Percentiles rank a stretch among this genome's conserved stretches.
Evolutionary conservation across 2,797 vertebrate genomes (phyloP).

Genomic region (Pantherophis vulpinus): DNA sequence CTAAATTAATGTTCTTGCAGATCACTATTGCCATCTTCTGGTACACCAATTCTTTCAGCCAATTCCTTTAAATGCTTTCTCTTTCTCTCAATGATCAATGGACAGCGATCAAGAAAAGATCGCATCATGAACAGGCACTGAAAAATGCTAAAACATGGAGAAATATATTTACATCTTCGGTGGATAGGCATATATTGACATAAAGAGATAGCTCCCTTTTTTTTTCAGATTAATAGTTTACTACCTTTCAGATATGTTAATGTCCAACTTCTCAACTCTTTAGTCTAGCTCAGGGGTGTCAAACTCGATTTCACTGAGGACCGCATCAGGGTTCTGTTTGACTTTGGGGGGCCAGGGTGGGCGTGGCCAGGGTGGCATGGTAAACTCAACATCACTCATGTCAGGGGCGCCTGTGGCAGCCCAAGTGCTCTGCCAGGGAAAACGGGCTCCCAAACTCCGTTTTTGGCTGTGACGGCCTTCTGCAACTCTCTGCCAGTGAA

Average conservation of each 20-base stretch:
- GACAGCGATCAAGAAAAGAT: conserved; percentile 53
- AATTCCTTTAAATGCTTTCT: conserved; percentile 22
- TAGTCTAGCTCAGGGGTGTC: background rate
- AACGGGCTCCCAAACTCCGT: too few species aligned
- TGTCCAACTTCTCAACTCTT: background rate
- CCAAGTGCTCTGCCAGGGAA: too few species aligned
- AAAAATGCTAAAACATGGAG: conserved; percentile 64
- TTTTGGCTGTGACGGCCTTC: too few species aligned
- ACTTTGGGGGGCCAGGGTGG: too few species aligned
- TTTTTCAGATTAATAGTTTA: background rate
- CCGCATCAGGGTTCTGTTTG: too few species aligned
- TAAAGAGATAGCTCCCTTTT: background rate
- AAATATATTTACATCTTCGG: background rate
- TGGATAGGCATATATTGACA: background rate
- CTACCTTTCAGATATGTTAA: background rate
- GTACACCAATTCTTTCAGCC: conserved; percentile 60
- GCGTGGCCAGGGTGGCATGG: too few species aligned
- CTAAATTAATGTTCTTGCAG: conserved; percentile 57
- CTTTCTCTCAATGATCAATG: conserved; percentile 23
- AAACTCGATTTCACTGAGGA: too few species aligned
- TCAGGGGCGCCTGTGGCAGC: too few species aligned
- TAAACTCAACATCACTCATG: too few species aligned
- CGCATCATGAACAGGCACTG: conserved; percentile 60
- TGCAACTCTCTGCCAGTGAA: too few species aligned
- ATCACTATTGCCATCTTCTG: conserved; percentile 76